Base-by-base conservation (phyloP, 2,797 vertebrate species). In the Bradypodion pumilum region DNA sequence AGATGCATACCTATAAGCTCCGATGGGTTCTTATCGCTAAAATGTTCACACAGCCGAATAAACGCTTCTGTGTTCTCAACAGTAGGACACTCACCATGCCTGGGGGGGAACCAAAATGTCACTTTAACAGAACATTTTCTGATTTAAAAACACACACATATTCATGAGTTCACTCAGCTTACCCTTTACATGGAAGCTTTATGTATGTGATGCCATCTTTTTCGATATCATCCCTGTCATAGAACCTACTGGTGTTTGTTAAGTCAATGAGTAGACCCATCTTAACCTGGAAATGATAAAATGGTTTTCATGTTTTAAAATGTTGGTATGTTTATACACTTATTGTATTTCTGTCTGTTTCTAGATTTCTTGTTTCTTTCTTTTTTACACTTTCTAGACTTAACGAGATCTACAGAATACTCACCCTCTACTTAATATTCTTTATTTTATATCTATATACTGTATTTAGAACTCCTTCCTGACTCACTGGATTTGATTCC, bases 111-210 rank as follows among this genome's bases (percentile, higher is more conserved):
- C 32, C 80, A 37, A 76, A 94, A 85, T 7, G 63, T 3, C 62
- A 0, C 66, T 8, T 52, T 90, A 82, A 90, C 44, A 46, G 79
- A 7, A 88, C 83, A 8, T 44, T 86, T 89, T 84, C 74, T 89
- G 80, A 69, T 78, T 80, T 87, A 90, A 88, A 79, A 25, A 65
- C 29, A n/a, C 1, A 32, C 42, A 78, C 81, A 74, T n/a, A 81
- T 35, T 72, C 8, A 0, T 86, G 86, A 59, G 74, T 81, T 13
- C 1, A 70, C 40, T 74, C 8, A 86, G 87, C 96, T 81, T 97
- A 99, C 98, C 99, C 99, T 97, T 98, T 99, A 96, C 99, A 99
- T 70, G 97, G 97, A 83, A 99, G 97, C 88, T 99, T 99, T 91
- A 98, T 94, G 72, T 99, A 98, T 95, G 97, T 97, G 87, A 99